Conservation (phyloP, 1,140 invertebrate species). For the Tetraneura akinire region DNA sequence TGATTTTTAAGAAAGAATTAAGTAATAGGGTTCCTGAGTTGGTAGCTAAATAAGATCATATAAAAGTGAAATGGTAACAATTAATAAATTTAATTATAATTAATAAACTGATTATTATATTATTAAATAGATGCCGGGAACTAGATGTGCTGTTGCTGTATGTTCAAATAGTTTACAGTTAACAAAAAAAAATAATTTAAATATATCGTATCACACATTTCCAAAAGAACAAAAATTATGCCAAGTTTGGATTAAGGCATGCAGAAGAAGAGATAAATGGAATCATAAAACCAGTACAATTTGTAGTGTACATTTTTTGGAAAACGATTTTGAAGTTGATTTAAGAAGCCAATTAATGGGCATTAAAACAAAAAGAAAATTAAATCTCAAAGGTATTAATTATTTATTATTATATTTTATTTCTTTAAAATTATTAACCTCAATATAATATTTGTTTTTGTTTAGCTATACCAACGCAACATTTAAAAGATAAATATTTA, state of each 20-base stretch:
- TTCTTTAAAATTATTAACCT: not conserved
- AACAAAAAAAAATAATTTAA: not conserved
- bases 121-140: constrained; percentile 2
- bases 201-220: not conserved
- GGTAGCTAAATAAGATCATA: not conserved
- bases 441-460: not conserved
- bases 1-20: too few relatives aligned
- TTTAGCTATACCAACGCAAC: not conserved
- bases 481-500: too few relatives aligned
- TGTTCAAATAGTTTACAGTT: not conserved
- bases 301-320: not conserved
- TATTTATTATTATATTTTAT: not conserved
- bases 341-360: too few relatives aligned
- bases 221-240: not conserved
- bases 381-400: not conserved
- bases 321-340: not conserved
- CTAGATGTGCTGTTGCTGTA: too few relatives aligned
- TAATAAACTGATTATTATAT: too few relatives aligned
- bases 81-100: too few relatives aligned
- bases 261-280: not conserved
- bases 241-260: not conserved
- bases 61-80: not conserved
- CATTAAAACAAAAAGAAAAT: too few relatives aligned
- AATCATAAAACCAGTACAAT: not conserved
- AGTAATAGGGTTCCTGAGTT: too few relatives aligned